These are phyloP conservation scores for Acanthisitta chloris DNA, from an alignment of 2,113 vertebrate species.

Conservation along the genomic window DNA sequence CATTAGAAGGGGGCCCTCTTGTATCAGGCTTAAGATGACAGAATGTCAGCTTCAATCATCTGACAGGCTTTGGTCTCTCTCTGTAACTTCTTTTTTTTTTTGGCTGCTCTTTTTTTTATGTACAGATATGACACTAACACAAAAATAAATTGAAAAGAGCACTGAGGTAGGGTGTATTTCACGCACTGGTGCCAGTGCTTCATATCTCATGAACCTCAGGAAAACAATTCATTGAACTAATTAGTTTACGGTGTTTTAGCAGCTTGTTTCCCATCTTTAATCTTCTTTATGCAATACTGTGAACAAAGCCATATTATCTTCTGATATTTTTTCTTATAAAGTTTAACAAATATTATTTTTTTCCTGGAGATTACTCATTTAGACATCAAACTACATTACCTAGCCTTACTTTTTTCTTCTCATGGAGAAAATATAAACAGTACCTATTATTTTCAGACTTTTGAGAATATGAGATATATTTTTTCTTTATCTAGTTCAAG, in stretches of 20 bases:
- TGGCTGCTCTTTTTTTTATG: slow-evolving; percentile 61
- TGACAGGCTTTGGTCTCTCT: slow-evolving; percentile 57
- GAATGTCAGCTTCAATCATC: slow-evolving; percentile 66
- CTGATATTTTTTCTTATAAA: slow-evolving; percentile 70
- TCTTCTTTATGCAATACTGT: slow-evolving; percentile 79
- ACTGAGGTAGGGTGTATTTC: slow-evolving; percentile 82
- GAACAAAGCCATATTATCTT: slow-evolving; percentile 80
- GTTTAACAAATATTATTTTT: slow-evolving; percentile 75
- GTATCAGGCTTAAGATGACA: slow-evolving; percentile 55
- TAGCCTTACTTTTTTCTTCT: neutral
- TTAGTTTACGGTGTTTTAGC: slow-evolving; percentile 86
- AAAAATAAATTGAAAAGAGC: slow-evolving; percentile 84
- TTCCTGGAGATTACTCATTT: slow-evolving; percentile 71
- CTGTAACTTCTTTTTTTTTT: slow-evolving; percentile 60
- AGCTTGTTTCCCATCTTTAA: slow-evolving; percentile 82
- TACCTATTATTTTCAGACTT: slow-evolving; percentile 7
- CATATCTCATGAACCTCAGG: slow-evolving; percentile 78
- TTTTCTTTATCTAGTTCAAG: slow-evolving; percentile 11
- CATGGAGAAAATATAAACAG: slow-evolving; percentile 36
- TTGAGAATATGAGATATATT: neutral
- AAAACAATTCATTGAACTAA: slow-evolving; percentile 84
- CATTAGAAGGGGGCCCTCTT: slow-evolving; percentile 14
- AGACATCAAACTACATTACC: slow-evolving; percentile 66
- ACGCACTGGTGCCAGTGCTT: slow-evolving; percentile 76
- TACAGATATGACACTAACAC: slow-evolving; percentile 72